These are phyloP conservation scores for Melanotaenia pygmaea DNA, from an alignment of 2,797 vertebrate genomes.

Conservation along the genomic window DNA sequence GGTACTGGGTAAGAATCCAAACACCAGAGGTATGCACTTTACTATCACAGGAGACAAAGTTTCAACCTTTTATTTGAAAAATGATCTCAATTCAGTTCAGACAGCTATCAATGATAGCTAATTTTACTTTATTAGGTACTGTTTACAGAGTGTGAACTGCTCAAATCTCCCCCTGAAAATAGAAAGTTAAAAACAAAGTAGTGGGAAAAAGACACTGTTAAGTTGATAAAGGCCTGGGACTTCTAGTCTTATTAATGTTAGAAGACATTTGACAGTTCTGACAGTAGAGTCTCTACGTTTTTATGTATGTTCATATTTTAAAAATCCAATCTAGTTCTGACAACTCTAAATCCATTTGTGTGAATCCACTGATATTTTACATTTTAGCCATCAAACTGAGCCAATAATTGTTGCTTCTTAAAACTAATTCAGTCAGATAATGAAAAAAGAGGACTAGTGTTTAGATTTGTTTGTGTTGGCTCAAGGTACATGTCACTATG, in stretches of 20 bases:
- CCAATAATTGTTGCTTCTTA: not conserved
- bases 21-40: too few relatives aligned
- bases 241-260: not conserved
- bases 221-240: not conserved
- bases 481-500: not conserved
- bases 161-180: not conserved
- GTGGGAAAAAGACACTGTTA: not conserved
- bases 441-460: not conserved
- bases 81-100: not conserved
- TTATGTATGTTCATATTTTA: too few relatives aligned
- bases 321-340: too few relatives aligned
- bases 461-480: too few relatives aligned
- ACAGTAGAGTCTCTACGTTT: not conserved
- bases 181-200: not conserved
- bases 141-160: not conserved
- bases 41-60: not conserved
- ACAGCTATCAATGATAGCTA: not conserved
- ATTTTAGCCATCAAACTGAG: not conserved
- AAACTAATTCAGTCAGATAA: too few relatives aligned
- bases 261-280: not conserved
- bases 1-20: too few relatives aligned
- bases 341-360: too few relatives aligned
- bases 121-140: not conserved
- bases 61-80: not conserved
- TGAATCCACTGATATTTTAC: not conserved